These are phyloP conservation scores for Pelecanus crispus DNA, from an alignment of 2,113 vertebrate species.

Conservation along the genomic window DNA sequence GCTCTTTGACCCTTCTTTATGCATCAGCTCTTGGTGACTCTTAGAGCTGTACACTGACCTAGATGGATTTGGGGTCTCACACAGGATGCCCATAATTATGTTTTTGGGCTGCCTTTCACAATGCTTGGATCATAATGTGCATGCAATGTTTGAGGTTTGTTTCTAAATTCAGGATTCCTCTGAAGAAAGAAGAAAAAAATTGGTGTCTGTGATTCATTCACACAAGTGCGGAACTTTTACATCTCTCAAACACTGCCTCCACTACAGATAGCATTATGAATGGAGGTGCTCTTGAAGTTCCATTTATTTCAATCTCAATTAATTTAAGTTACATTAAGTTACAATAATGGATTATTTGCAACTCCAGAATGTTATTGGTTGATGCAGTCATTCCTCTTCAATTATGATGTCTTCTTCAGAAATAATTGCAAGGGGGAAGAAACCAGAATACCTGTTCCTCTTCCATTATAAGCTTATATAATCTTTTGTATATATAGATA, in stretches of 20 bases:
- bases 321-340: neutral
- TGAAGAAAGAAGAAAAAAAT: neutral
- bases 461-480: neutral
- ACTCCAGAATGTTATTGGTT: neutral
- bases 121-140: neutral
- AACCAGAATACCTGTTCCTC: neutral
- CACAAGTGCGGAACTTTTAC: neutral
- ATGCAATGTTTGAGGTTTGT: neutral
- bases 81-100: neutral
- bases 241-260: neutral
- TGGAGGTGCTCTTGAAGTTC: neutral
- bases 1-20: neutral
- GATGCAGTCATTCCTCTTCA: neutral
- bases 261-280: neutral
- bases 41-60: neutral
- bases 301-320: neutral
- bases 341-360: neutral
- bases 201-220: neutral
- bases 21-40: neutral
- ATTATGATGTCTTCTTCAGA: neutral
- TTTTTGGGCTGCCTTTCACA: neutral
- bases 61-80: neutral
- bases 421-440: neutral
- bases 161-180: neutral
- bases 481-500: too few relatives aligned